Percentiles rank a stretch among this genome's conserved stretches.
Conservation (phyloP, 2,113 vertebrate species). For the Brienomyrus longianalis region DNA sequence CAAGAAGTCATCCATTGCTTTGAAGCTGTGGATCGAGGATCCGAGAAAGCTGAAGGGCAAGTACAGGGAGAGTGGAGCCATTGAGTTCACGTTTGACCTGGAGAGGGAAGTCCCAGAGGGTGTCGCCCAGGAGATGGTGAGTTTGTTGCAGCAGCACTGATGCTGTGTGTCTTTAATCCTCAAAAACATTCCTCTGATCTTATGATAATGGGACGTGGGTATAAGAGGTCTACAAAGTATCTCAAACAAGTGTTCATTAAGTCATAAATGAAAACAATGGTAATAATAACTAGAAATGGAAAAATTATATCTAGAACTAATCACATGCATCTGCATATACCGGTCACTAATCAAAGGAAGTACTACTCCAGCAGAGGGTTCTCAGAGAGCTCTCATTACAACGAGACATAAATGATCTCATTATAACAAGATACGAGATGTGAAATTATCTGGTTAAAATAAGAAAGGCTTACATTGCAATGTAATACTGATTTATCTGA, state of each 20-base stretch:
- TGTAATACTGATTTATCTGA: no score
- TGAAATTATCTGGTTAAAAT: neutral
- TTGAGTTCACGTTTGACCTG: constrained; percentile 93
- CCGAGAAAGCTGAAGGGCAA: constrained; percentile 96
- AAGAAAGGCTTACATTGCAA: neutral
- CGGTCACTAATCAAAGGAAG: neutral
- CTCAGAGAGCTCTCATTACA: neutral
- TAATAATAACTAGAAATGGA: neutral
- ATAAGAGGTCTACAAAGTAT: neutral
- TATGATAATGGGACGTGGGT: neutral
- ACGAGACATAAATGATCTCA: neutral
- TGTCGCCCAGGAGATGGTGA: constrained; percentile 98
- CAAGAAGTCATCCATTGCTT: constrained; percentile 82
- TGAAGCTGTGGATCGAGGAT: constrained; percentile 97
- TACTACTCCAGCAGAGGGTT: neutral
- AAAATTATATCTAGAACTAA: neutral
- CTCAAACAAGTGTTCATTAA: neutral
- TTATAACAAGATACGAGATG: neutral
- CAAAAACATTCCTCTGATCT: neutral
- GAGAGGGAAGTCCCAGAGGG: constrained; percentile 87
- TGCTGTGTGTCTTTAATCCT: neutral
- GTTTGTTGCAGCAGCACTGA: neutral
- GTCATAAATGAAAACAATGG: neutral
- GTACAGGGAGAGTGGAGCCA: constrained; percentile 94
- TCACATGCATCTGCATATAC: neutral